Evolutionary conservation across 2,797 vertebrate species (phyloP).

Genomic region (Acanthurus leucopareius): DNA sequence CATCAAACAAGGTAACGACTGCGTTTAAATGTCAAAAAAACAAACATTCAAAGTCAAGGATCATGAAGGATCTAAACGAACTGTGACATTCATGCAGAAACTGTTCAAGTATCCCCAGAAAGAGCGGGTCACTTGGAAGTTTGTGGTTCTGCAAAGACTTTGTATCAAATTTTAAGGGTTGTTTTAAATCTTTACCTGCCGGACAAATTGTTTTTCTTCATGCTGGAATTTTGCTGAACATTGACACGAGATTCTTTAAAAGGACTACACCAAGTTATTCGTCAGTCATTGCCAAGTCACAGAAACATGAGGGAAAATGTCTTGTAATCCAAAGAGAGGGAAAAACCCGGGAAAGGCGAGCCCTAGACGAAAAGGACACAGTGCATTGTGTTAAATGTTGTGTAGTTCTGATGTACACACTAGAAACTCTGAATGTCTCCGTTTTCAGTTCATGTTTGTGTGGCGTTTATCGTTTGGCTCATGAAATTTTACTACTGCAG

Average conservation of each 20-base stretch:
- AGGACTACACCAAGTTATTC: background rate
- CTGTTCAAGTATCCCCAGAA: conserved; percentile 54
- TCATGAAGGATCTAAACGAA: conserved; percentile 79
- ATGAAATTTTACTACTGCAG: conserved; percentile 66
- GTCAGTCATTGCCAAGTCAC: background rate
- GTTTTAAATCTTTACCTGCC: conserved; percentile 19
- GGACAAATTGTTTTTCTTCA: conserved; percentile 19
- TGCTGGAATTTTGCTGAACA: conserved; percentile 11
- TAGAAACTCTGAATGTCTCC: conserved; percentile 77
- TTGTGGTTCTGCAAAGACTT: conserved; percentile 47
- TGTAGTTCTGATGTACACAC: conserved; percentile 77
- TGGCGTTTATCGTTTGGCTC: conserved; percentile 73
- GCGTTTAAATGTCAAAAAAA: conserved; percentile 7
- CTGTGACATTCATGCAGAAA: conserved; percentile 81
- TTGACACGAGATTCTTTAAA: background rate
- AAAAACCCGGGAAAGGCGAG: conserved; percentile 5
- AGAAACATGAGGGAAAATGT: conserved; percentile 32
- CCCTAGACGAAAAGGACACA: conserved; percentile 45
- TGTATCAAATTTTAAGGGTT: conserved; percentile 9
- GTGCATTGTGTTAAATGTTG: conserved; percentile 76
- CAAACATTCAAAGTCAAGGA: background rate
- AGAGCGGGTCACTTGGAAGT: conserved; percentile 32
- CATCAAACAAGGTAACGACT: conserved; percentile 17
- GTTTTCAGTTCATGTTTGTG: conserved; percentile 72
- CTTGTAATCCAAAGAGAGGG: conserved; percentile 66